phyloP scores from a whole-genome alignment of 92 coral and sea anemone genomes.

The Bergia puertoricense region DNA sequence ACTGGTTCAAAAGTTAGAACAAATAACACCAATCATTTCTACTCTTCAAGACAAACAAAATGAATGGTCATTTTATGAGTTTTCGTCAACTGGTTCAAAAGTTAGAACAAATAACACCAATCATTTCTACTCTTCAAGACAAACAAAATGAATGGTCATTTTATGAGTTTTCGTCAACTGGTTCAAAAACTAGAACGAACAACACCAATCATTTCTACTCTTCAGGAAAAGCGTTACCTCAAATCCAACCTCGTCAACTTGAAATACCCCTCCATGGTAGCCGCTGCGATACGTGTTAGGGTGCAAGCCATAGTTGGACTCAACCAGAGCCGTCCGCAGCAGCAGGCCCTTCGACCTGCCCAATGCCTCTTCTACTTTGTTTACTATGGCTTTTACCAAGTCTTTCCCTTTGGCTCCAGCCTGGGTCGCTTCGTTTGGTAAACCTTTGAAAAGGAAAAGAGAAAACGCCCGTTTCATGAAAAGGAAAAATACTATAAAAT shows the following conservation, averaged over 20 bases:
- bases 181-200: too few relatives aligned
- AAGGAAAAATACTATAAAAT: too few relatives aligned
- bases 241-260: constrained; percentile 39
- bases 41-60: too few relatives aligned
- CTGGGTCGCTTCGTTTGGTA: not conserved
- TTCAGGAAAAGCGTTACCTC: not conserved
- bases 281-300: constrained; percentile 46
- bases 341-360: constrained; percentile 44
- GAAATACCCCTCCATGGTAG: constrained; percentile 57
- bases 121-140: too few relatives aligned
- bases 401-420: constrained; percentile 45
- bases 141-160: too few relatives aligned
- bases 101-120: too few relatives aligned
- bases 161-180: too few relatives aligned
- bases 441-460: not conserved
- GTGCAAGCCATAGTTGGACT: constrained; percentile 39
- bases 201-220: too few relatives aligned
- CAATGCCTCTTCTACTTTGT: constrained; percentile 35
- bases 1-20: too few relatives aligned
- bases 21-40: too few relatives aligned
- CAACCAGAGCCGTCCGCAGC: constrained; percentile 51
- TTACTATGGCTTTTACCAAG: constrained; percentile 20
- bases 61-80: too few relatives aligned
- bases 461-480: not conserved
- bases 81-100: too few relatives aligned